These are phyloP conservation scores for Labeo catla DNA, from an alignment of 2,113 vertebrate genomes.

Conservation along the genomic window DNA sequence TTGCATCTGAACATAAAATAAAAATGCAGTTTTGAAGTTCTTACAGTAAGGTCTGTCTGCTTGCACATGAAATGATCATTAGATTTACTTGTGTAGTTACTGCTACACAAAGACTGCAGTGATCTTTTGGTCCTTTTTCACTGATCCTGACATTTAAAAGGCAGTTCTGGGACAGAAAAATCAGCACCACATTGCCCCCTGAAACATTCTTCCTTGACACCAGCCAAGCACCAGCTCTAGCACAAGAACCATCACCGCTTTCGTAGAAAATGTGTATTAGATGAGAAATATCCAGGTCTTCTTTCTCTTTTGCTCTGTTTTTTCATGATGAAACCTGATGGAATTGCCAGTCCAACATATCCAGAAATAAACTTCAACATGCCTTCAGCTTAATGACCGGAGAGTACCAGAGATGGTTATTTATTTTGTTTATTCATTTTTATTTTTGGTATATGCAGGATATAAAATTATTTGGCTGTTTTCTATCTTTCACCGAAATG, in stretches of 20 bases:
- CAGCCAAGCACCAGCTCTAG: not conserved
- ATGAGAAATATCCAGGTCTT: not conserved
- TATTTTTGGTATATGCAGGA: not conserved
- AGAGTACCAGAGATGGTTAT: not conserved
- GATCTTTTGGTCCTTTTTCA: not conserved
- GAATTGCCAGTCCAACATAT: not conserved
- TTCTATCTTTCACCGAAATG: not conserved
- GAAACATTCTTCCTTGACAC: not conserved
- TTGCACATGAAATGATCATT: constrained; percentile 16
- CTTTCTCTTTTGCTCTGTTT: not conserved
- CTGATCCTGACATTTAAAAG: not conserved
- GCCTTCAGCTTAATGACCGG: constrained; percentile 1
- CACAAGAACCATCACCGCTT: not conserved
- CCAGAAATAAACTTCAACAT: not conserved
- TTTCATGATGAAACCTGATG: not conserved
- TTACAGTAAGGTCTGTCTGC: not conserved
- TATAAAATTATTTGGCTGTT: constrained; percentile 9
- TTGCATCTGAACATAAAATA: not conserved
- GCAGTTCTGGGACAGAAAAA: not conserved
- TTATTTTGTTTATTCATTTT: not conserved
- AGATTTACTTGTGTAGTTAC: not conserved
- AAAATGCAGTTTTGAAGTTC: constrained; percentile 2
- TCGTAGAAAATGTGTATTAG: not conserved
- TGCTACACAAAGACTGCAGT: not conserved
- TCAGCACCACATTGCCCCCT: not conserved